phyloP scores from a whole-genome alignment of 2,113 vertebrate species.

The Eclectus roratus region DNA sequence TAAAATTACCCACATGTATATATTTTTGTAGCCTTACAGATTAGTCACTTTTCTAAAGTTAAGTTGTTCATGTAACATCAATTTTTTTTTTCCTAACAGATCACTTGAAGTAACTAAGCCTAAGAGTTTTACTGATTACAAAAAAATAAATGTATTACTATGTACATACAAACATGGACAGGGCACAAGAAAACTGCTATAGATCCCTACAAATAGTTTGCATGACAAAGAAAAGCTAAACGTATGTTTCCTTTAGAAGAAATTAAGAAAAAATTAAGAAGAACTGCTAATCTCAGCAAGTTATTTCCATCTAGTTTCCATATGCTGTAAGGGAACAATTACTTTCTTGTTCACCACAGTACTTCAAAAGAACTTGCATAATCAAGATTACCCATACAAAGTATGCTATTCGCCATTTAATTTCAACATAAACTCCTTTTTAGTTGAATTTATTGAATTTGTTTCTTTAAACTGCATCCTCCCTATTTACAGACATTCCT shows the following conservation, averaged over 20 bases:
- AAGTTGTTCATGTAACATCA: not conserved
- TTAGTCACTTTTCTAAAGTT: not conserved
- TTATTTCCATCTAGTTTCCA: not conserved
- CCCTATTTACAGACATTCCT: not conserved
- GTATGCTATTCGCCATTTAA: not conserved
- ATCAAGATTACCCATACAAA: not conserved
- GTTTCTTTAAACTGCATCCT: not conserved
- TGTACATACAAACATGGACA: not conserved
- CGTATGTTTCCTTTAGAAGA: not conserved
- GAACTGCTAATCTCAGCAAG: not conserved
- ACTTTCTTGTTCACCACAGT: not conserved
- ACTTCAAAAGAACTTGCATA: not conserved
- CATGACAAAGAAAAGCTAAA: not conserved
- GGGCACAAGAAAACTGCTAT: not conserved
- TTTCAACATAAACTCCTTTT: not conserved
- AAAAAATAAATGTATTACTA: not conserved
- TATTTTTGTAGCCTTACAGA: not conserved
- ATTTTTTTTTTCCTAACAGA: not conserved
- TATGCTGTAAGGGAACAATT: not conserved
- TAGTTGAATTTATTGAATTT: not conserved
- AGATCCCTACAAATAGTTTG: accelerated
- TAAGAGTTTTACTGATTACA: not conserved
- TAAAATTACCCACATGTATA: not conserved
- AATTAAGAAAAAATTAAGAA: not conserved
- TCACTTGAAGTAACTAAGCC: not conserved